Base-by-base conservation (phyloP, 2,113 vertebrate species). In the Chaetodon trifascialis region DNA sequence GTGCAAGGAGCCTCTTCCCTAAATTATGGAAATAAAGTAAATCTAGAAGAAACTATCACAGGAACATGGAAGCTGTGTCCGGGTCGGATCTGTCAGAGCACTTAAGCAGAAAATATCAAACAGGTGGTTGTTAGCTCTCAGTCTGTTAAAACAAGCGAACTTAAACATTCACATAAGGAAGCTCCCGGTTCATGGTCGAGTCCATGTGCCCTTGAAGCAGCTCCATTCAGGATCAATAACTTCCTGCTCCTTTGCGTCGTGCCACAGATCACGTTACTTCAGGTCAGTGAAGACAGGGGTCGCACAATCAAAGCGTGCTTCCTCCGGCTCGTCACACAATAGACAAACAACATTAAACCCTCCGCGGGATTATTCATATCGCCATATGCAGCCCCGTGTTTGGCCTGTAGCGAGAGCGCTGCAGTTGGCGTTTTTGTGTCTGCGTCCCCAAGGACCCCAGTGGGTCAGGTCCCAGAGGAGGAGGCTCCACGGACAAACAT, bases 381-480 rank as follows among this genome's bases (percentile, higher is more conserved):
- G 7, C 55, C 40, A 46, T 66, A 64, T 70, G 62, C 7, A 56
- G 72, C 60, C 19, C 36, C 38, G 16, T 19, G 60, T 79, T 54
- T 63, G 38, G 60, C 59, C 11, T 73, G 25, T 56, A 73, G 68
- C 30, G 55, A 34, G 63, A 72, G 72, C 1, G 25, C 62, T 49
- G 23, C 23, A 0, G 58, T 84, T 58, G 75, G 68, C 36, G 0
- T 74, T 85, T 82, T 70, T 80, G 79, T 66, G 56, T 88, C 56
- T 59, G 49, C 44, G 16, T 84, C 77, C 60, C 75, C 3, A 9
- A 55, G 72, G 75, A 83, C 58, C 63, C 11, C 69, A 70, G 73
- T 47, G 62, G 85, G 84, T 88, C 86, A 83, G 47, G 73, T 91
- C 89, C 89, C 88, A 21, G 49, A 83, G 83, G 30, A n/a, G n/a